Evolutionary conservation across 2,113 vertebrate genomes (phyloP), one percentile per base, ranked within the genome.

Genomic region (Corythornis cristatus): DNA sequence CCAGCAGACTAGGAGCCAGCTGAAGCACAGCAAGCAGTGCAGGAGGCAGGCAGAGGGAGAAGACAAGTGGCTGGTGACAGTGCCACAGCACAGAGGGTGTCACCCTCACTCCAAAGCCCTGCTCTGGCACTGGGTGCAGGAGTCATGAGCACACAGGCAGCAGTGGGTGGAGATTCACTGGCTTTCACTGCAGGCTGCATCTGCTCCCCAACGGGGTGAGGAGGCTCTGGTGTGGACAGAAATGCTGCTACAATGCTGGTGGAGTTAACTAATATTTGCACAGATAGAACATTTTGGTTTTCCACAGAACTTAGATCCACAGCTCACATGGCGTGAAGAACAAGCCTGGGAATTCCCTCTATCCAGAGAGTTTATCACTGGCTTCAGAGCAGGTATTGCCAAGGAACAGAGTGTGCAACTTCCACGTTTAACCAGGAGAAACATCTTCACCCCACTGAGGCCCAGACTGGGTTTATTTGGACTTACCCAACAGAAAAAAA

Each of bases 211-310:
- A 31, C 66, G 8, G 65, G 80, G 53, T 76, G 68, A 37, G 21
- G 15, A 60, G 46, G 54, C 5, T 90, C 77, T 67, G 0, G 5
- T 67, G 71, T 88, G 77, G 90, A 75, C 76, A 88, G 76, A 90
- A 68, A 57, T 56, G 37, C 54, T 76, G 78, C 60, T 51, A 51
- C 25, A 26, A 73, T 22, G 37, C 88, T 94, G 88, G 9, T 94
- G 87, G 85, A 95, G 79, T 88, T 86, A 90, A 94, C 88, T 90
- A 90, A 75, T 70, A 77, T 75, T 95, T 93, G 85, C 94, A 94
- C 70, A 94, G 46, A 79, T 26, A 68, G 37, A 78, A 74, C 31
- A 37, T 58, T 76, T 46, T 66, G 86, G 3, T 81, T 91, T 93
- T 65, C 74, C 88, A 66, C 3, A 0, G 86, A 75, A 75, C 67